Percentiles rank a stretch among this genome's conserved stretches.
Evolutionary conservation across 1,140 invertebrate genomes (phyloP).

Genomic region (Pogonomyrmex californicus): DNA sequence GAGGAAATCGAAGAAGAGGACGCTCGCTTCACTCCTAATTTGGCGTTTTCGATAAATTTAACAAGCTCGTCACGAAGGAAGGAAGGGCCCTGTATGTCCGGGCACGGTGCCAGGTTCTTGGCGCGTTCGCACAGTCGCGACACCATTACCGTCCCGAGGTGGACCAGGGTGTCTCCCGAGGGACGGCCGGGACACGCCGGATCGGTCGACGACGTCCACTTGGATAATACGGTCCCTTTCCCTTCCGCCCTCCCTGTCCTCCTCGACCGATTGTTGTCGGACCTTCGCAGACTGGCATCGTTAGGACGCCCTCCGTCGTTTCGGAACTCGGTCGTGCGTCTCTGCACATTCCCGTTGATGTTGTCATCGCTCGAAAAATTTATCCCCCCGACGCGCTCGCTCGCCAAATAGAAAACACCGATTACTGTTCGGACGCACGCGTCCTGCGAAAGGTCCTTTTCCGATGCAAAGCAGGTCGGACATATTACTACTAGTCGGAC

Average conservation of each 20-base stretch:
- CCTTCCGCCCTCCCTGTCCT: constrained; percentile 56
- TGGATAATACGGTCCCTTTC: constrained; percentile 83
- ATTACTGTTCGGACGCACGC: constrained; percentile 21
- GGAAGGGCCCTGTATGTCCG: constrained; percentile 81
- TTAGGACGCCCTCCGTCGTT: constrained; percentile 78
- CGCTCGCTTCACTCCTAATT: constrained; percentile 81
- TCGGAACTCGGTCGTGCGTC: background rate
- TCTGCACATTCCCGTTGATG: background rate
- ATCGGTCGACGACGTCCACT: constrained; percentile 82
- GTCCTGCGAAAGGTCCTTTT: constrained; percentile 51
- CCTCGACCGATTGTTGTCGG: constrained; percentile 49
- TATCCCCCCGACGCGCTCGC: constrained; percentile 16
- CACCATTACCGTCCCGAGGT: constrained; percentile 83
- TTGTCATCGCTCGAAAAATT: constrained; percentile 61
- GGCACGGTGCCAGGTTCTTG: constrained; percentile 84
- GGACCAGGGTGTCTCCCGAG: constrained; percentile 76
- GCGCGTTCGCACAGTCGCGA: constrained; percentile 79
- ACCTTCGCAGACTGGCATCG: constrained; percentile 75
- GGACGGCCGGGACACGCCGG: constrained; percentile 77
- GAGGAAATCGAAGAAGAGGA: constrained; percentile 33
- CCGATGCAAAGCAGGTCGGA: constrained; percentile 62
- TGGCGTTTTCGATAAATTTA: constrained; percentile 87
- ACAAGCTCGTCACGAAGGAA: constrained; percentile 85
- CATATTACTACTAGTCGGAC: background rate
- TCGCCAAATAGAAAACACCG: constrained; percentile 70